Evolutionary conservation across 2,797 vertebrate species (phyloP).

Genomic region (Spatula clypeata): DNA sequence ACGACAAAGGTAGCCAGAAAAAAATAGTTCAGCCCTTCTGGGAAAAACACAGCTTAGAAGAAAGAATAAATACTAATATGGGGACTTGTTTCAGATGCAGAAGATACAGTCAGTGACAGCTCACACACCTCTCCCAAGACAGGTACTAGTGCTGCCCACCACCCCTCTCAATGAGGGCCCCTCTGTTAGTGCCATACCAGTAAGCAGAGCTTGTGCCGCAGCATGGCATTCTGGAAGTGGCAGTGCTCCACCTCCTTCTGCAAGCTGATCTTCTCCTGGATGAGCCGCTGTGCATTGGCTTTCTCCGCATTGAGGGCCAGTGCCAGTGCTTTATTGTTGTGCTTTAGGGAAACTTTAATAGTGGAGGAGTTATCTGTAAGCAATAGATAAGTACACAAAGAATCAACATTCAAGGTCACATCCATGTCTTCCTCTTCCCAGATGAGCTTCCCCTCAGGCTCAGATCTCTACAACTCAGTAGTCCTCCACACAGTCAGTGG

Average conservation of each 20-base stretch:
- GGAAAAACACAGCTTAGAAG: not conserved
- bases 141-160: not conserved
- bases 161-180: not conserved
- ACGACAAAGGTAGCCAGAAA: not conserved
- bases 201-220: conserved; percentile 69
- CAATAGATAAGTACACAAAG: not conserved
- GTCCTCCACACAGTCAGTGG: not conserved
- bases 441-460: not conserved
- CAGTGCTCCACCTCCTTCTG: conserved; percentile 78
- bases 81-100: not conserved
- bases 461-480: not conserved
- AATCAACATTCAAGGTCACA: not conserved
- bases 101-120: not conserved
- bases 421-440: not conserved
- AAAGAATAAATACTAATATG: not conserved
- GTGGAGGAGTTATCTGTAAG: conserved; percentile 78
- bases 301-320: conserved; percentile 76
- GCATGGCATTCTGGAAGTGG: conserved; percentile 71
- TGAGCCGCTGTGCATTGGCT: conserved; percentile 53
- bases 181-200: conserved; percentile 22
- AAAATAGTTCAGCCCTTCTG: not conserved
- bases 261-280: conserved; percentile 64
- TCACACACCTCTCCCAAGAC: fast-evolving
- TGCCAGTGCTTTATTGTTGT: conserved; percentile 82
- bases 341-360: conserved; percentile 75